Percentiles rank a stretch among this genome's conserved stretches.
Conservation (phyloP, 2,797 vertebrate genomes). For the Cichlasoma orientale region DNA sequence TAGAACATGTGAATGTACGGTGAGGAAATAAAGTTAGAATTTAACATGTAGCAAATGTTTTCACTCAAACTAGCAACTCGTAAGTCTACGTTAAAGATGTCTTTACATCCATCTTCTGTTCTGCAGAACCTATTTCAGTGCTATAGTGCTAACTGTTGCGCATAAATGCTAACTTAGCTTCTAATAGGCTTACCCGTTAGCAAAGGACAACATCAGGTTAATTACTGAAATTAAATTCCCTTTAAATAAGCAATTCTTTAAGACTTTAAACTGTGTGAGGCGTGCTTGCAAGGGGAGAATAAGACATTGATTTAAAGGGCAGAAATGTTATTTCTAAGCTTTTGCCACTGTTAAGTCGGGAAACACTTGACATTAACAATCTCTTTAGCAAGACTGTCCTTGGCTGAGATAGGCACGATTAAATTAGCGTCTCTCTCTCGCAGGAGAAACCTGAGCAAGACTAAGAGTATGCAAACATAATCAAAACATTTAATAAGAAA, state of each 20-base stretch:
- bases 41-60: not conserved
- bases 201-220: not conserved
- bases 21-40: not conserved
- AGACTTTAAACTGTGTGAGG: not conserved
- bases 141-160: not conserved
- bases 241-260: not conserved
- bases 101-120: not conserved
- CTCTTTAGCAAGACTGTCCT: not conserved
- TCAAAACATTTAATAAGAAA: not conserved
- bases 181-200: not conserved
- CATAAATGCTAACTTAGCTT: not conserved
- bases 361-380: not conserved
- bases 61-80: no score
- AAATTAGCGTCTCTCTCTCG: not conserved
- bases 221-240: not conserved
- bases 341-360: not conserved
- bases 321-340: not conserved
- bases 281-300: not conserved
- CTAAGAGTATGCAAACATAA: no score
- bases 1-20: not conserved
- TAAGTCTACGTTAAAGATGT: accelerated
- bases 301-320: not conserved
- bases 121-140: not conserved
- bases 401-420: not conserved
- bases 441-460: not conserved